phyloP scores from a whole-genome alignment of 2,797 vertebrate genomes.

The Atherinosoma microstoma region DNA sequence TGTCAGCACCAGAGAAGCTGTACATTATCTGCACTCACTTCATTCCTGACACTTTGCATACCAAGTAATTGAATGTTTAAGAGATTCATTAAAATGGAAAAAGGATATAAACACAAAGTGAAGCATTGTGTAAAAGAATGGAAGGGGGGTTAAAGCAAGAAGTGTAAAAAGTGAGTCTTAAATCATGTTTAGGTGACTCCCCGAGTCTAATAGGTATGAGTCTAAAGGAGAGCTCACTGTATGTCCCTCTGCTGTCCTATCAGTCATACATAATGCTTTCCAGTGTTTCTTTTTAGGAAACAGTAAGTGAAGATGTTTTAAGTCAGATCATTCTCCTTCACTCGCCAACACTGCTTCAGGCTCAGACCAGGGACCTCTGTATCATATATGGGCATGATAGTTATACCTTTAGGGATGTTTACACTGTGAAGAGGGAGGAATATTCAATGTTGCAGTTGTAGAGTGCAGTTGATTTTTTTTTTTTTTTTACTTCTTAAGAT shows the following conservation, averaged over 20 bases:
- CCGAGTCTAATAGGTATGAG: constrained; percentile 39
- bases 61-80: constrained; percentile 34
- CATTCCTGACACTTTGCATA: constrained; percentile 32
- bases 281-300: background rate
- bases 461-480: background rate
- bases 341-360: constrained; percentile 3
- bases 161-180: constrained; percentile 30
- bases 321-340: constrained; percentile 10
- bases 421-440: background rate
- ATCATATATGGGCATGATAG: background rate
- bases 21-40: constrained; percentile 38
- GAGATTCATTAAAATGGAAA: constrained; percentile 41
- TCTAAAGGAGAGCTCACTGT: constrained; percentile 34
- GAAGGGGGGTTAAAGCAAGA: background rate
- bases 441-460: constrained; percentile 7
- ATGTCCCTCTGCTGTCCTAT: constrained; percentile 11
- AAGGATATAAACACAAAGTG: constrained; percentile 24
- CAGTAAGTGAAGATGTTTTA: background rate
- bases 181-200: constrained; percentile 56
- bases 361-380: background rate
- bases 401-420: constrained; percentile 18
- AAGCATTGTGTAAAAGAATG: constrained; percentile 31
- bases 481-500: constrained; percentile 9
- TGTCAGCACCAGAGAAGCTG: constrained; percentile 29
- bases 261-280: constrained; percentile 12